phyloP scores from a whole-genome alignment of 2,888 invertebrate genomes.

The Hypercompe scribonia region DNA sequence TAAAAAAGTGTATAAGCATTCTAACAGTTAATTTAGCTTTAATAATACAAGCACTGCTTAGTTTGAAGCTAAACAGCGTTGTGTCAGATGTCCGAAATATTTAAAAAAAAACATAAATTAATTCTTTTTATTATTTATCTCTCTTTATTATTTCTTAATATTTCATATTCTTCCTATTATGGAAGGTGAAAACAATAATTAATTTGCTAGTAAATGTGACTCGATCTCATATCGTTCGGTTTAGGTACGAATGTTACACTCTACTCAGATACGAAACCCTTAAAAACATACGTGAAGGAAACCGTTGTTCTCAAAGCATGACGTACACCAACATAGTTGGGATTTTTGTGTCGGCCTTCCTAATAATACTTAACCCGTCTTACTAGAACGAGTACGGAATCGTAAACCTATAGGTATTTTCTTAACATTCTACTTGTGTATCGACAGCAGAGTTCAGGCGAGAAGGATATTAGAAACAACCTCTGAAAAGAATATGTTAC shows the following conservation, averaged over 20 bases:
- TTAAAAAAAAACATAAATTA: too few species aligned
- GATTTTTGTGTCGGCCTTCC: constrained; percentile 12
- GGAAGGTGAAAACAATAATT: too few species aligned
- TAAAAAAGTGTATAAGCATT: too few species aligned
- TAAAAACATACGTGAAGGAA: neutral
- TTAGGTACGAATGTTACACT: neutral
- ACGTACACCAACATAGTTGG: neutral
- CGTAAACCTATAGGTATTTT: constrained; percentile 35
- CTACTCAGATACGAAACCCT: neutral
- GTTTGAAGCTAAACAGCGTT: too few species aligned
- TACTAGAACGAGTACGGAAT: constrained; percentile 23
- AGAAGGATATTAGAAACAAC: neutral
- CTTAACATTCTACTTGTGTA: constrained; percentile 16
- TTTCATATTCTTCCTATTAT: too few species aligned
- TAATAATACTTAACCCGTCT: constrained; percentile 14
- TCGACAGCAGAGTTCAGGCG: constrained; percentile 7
- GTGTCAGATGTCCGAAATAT: too few species aligned
- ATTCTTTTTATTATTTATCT: too few species aligned
- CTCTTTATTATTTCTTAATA: too few species aligned
- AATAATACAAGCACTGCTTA: too few species aligned
- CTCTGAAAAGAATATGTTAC: too few species aligned
- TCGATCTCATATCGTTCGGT: neutral
- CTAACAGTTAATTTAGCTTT: too few species aligned
- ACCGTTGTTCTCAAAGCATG: constrained; percentile 2
- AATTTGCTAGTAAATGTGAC: too few species aligned